Evolutionary conservation across 2,113 vertebrate species (phyloP), one percentile per base, ranked within the genome.

Genomic region (Cheilinus undulatus): DNA sequence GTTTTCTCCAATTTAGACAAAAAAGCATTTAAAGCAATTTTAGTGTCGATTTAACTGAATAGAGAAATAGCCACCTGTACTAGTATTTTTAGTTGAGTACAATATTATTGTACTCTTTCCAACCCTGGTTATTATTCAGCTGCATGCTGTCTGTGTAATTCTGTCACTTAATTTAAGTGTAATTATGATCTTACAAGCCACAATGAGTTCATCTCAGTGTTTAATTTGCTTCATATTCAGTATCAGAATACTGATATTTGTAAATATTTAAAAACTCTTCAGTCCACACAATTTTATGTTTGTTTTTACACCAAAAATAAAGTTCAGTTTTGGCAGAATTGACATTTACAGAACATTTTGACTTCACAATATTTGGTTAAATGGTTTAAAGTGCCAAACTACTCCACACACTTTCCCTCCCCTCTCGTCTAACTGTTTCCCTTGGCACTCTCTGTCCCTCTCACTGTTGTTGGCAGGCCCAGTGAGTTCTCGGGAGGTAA

Each of bases 401-500:
- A n/a, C 14, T 45, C 23, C 26, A 52, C 24, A 40, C 28, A 54
- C 48, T 7, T 22, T 42, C 8, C 56, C 20, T 65, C 26, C 46
- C 51, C 46, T 62, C 19, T 61, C 51, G 12, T 85, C 57, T 84
- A 49, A 70, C 69, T 19, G 14, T 65, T 59, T 80, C 38, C 53
- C 22, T 53, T 43, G 10, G 27, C 54, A 43, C 32, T 36, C 49
- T 73, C 50, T 58, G 48, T 56, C 59, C 74, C 28, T 83, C 59
- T 78, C 49, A 15, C 71, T 76, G 42, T 48, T 78, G 36, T 61
- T 78, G 94, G 91, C 86, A 95, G 96, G 83, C 89, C 93, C 0
- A 87, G 83, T 8, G 93, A 96, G 52, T 93, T 93, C 77, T 93
- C 89, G 14, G 88, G 91, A 75, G 43, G 51, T 64, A 81, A 50